Base-by-base conservation (phyloP, 2,797 vertebrate species). In the Setipinna tenuifilis region DNA sequence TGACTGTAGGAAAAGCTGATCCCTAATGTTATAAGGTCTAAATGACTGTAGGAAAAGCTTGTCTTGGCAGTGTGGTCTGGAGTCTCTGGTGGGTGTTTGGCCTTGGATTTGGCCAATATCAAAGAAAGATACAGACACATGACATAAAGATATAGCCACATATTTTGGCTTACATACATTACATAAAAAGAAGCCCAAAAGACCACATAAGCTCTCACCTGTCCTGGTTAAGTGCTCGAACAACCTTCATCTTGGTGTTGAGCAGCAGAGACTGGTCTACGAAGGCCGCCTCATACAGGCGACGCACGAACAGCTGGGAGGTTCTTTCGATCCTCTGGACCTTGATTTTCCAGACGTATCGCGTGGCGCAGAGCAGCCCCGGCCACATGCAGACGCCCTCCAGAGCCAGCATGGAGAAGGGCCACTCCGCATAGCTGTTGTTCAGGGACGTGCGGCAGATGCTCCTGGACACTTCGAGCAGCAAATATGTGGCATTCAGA, bases 211-310 rank as follows among this genome's bases (percentile, higher is more conserved):
- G 44, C 35, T 81, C n/a, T 92, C 86, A 95, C 96, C 90, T 95
- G 2, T 95, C 94, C 81, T 92, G 90, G 88, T 91, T 95, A 83
- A 54, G 86, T 5, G 92, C 91, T 82, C 92, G 90, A 57, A 93
- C 82, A 3, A 94, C 90, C 89, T 95, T 96, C 92, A 95, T 95
- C 89, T 95, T 96, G 41, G 94, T 96, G 93, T 96, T 96, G 25
- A 97, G 95, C 57, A 97, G 90, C 88, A 96, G 88, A 83, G 96
- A 97, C 83, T 95, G 91, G 89, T 97, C 95, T 28, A 97, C 95
- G 90, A 96, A 96, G 84, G 94, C 94, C 1, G 96, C 95, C 90
- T 97, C 96, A 50, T 96, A 97, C 31, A 97, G 89, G 2, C 95
- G 93, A 0, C 96, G 94, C 46, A 96, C 95, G 90, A 97, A 96